Conservation (phyloP, 2,797 vertebrate species). For the Alcedo quadribrachys region DNA sequence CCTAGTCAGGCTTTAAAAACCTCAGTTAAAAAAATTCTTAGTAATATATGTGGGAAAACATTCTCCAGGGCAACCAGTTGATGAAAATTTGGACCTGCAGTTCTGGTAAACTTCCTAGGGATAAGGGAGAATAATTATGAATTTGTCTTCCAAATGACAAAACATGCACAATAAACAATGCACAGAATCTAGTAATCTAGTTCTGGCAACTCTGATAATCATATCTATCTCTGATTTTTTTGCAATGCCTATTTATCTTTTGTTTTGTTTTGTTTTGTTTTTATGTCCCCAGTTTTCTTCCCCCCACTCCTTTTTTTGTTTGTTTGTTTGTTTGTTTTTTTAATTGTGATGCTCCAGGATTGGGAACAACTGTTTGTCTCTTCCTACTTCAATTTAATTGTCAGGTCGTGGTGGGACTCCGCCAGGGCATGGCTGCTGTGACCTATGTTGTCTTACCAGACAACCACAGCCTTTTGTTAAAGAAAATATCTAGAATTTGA, state of each 20-base stretch:
- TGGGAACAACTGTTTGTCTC: background rate
- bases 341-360: background rate
- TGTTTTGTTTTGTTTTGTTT: background rate
- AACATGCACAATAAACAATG: background rate
- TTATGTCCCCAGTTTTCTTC: background rate
- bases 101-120: background rate
- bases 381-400: too few relatives aligned
- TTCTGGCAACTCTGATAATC: background rate
- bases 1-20: background rate
- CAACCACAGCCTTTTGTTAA: background rate
- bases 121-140: background rate
- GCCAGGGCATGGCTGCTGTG: too few relatives aligned
- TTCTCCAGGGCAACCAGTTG: background rate
- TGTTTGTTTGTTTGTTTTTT: too few relatives aligned
- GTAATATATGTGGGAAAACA: accelerated
- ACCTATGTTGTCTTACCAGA: background rate
- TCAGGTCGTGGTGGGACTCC: too few relatives aligned
- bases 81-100: background rate
- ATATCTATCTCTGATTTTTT: background rate
- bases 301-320: background rate
- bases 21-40: background rate
- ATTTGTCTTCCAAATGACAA: background rate
- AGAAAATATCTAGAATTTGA: background rate
- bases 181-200: background rate
- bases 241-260: background rate